Evolutionary conservation across 2,888 invertebrate genomes (phyloP).

Genomic region (Drosophila recens): DNA sequence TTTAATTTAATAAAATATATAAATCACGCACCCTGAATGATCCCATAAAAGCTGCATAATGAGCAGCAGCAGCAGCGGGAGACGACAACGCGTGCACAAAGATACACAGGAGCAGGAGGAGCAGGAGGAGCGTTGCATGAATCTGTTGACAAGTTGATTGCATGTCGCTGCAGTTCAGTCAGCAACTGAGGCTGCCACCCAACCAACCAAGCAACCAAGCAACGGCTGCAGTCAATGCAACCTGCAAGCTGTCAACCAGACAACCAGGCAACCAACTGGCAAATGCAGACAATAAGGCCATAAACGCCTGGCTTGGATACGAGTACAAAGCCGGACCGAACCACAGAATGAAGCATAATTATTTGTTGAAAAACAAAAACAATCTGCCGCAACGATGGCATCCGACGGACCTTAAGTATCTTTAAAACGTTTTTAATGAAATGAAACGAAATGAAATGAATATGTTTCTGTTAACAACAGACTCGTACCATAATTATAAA

Average conservation of each 20-base stretch:
- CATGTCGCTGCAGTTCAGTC: slow-evolving; percentile 41
- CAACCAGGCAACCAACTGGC: slow-evolving; percentile 39
- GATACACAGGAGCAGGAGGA: neutral
- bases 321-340: slow-evolving; percentile 15
- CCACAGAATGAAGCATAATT: slow-evolving; percentile 33
- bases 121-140: slow-evolving; percentile 9
- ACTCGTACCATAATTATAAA: neutral
- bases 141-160: slow-evolving; percentile 69
- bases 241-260: slow-evolving; percentile 4
- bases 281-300: slow-evolving; percentile 50
- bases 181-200: slow-evolving; percentile 16
- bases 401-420: slow-evolving; percentile 19
- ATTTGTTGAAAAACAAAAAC: slow-evolving; percentile 29
- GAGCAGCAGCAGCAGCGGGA: slow-evolving; percentile 30
- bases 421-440: slow-evolving; percentile 44
- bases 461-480: neutral
- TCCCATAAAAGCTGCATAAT: slow-evolving; percentile 71
- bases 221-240: slow-evolving; percentile 22
- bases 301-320: slow-evolving; percentile 25
- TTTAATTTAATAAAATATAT: slow-evolving; percentile 66
- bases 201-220: too few species aligned
- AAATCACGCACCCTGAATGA: slow-evolving; percentile 62
- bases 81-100: slow-evolving; percentile 21
- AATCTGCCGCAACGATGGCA: slow-evolving; percentile 18
- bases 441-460: slow-evolving; percentile 22